Percentiles rank a stretch among this genome's conserved stretches.
Evolutionary conservation across 2,888 invertebrate species (phyloP).

Genomic region (Nephrotoma guestfalica): DNA sequence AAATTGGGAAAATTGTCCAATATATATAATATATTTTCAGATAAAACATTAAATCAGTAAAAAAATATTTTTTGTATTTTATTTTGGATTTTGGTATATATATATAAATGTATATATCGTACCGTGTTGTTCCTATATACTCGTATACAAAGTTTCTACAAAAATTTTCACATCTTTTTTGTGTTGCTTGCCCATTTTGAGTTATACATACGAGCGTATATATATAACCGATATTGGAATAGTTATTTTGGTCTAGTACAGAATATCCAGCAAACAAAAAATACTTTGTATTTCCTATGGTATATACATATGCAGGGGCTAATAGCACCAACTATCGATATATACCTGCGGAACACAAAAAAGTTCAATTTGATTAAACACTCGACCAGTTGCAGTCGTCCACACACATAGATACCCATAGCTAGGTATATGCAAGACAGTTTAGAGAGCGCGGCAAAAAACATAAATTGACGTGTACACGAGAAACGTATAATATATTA

Average conservation of each 20-base stretch:
- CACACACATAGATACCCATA: background rate
- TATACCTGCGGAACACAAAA: background rate
- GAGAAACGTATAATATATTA: background rate
- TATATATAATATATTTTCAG: constrained; percentile 4
- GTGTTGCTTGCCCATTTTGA: background rate
- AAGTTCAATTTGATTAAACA: background rate
- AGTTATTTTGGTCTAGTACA: background rate
- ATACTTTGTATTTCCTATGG: background rate
- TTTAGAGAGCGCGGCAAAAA: background rate
- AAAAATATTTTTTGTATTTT: background rate
- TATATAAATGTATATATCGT: background rate
- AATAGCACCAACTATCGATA: background rate
- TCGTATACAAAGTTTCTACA: background rate
- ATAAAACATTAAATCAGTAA: background rate
- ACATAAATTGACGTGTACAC: background rate
- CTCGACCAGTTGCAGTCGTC: background rate
- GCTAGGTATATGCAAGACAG: background rate
- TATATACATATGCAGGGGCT: background rate
- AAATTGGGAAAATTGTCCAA: constrained; percentile 13
- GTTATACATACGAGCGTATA: background rate
- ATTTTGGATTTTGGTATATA: background rate
- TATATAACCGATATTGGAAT: background rate
- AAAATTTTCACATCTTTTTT: constrained; percentile 1
- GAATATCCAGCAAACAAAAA: background rate
- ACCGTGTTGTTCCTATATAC: background rate